These are phyloP conservation scores for Brachyopa scutellaris DNA, from an alignment of 2,888 invertebrate species.

Conservation along the genomic window DNA sequence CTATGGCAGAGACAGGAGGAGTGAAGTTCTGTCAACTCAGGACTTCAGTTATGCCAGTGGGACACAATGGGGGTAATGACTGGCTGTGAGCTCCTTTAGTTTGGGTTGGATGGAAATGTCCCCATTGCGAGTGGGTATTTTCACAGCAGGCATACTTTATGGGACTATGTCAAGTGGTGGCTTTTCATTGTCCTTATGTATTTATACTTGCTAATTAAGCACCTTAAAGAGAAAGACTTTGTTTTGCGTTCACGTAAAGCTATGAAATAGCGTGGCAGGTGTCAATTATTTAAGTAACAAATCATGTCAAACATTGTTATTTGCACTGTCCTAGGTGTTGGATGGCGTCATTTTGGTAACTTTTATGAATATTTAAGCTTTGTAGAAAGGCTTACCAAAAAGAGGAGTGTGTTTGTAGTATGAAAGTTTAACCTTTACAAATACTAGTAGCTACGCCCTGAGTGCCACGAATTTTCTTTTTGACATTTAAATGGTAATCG, in stretches of 20 bases:
- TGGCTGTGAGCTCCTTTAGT: background rate
- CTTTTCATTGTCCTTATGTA: slow-evolving; percentile 5
- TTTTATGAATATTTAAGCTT: background rate
- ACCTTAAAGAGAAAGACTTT: background rate
- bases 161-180: slow-evolving; percentile 18
- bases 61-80: background rate
- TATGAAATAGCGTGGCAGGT: slow-evolving; percentile 31
- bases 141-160: slow-evolving; percentile 15
- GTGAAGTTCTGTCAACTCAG: slow-evolving; percentile 18
- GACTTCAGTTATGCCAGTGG: slow-evolving; percentile 1
- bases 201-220: slow-evolving; percentile 28
- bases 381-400: background rate
- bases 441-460: background rate
- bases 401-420: background rate
- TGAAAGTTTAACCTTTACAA: background rate
- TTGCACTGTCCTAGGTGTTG: slow-evolving; percentile 23
- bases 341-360: slow-evolving; percentile 34
- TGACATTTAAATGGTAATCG: slow-evolving; percentile 16
- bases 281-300: slow-evolving; percentile 26
- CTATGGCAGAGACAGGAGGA: background rate
- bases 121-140: slow-evolving; percentile 2
- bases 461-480: background rate
- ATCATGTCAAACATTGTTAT: slow-evolving; percentile 23
- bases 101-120: slow-evolving; percentile 15
- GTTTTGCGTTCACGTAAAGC: background rate